Base-by-base conservation (phyloP, 2,113 vertebrate species). In the Epinephelus fuscoguttatus region DNA sequence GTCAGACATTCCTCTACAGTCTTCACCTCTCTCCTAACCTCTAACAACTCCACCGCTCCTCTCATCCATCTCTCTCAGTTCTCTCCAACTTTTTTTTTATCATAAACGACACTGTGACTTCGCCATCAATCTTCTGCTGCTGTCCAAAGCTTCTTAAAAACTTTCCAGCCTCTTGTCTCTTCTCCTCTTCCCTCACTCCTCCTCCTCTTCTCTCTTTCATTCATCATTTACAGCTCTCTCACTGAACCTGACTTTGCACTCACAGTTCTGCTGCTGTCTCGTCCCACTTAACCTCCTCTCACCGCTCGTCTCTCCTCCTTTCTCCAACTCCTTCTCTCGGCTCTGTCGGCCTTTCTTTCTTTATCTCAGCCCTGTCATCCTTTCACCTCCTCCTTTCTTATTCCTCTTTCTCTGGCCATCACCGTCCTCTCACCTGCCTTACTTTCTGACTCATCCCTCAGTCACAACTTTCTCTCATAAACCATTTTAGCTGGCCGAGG, bases 251-350 rank as follows among this genome's bases (percentile, higher is more conserved):
- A 37, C 30, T 67, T 42, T 61, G 47, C n/a, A 10, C 75, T 68
- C 53, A 3, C 10, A 12, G 12, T 57, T 73, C 42, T 57, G 6
- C 60, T 0, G 21, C 63, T 7, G 47, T 75, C 80, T 79, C 80
- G 9, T 37, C 40, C 67, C 59, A 47, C 79, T 80, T 70, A 74
- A 42, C 82, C 85, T 89, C 75, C 62, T 57, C 69, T 78, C 45
- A 3, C 61, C 67, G 15, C 71, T 50, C 68, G 1, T 74, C 0
- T 40, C 57, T 67, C 47, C n/a, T 33, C 17, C 49, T 12, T 12
- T 19, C 30, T 70, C 12, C 27, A 6, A 0, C n/a, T 72, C 27
- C 76, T 23, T 37, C 56, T 17, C 50, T 70, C 18, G 15, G 19
- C 77, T 47, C n/a, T 53, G 27, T 14, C 57, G 17, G 27, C 67